Percentiles rank a stretch among this genome's conserved stretches.
These are phyloP conservation scores for Athalia rosae DNA, from an alignment of 2,888 invertebrate genomes.

Conservation along the genomic window DNA sequence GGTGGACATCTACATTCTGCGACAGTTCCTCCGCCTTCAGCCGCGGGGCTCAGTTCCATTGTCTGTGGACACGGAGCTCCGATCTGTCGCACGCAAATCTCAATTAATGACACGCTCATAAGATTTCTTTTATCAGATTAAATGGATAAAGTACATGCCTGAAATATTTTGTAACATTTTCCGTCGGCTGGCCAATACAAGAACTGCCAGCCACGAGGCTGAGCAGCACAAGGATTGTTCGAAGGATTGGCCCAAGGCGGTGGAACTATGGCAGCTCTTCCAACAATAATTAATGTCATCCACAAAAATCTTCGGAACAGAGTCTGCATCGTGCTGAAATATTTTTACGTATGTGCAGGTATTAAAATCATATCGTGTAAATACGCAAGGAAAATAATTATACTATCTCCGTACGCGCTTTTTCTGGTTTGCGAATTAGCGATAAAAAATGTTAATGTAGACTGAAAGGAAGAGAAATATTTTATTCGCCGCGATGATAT, in stretches of 20 bases:
- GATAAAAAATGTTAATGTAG: too few species aligned
- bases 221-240: slow-evolving; percentile 87
- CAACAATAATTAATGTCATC: slow-evolving; percentile 60
- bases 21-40: slow-evolving; percentile 76
- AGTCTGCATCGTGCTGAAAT: slow-evolving; percentile 61
- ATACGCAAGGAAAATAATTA: too few species aligned
- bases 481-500: too few species aligned
- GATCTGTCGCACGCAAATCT: slow-evolving; percentile 68
- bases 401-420: too few species aligned
- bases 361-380: neutral
- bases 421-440: too few species aligned
- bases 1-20: slow-evolving; percentile 91
- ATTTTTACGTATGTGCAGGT: neutral
- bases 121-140: slow-evolving; percentile 16
- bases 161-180: slow-evolving; percentile 91
- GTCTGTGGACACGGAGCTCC: slow-evolving; percentile 90
- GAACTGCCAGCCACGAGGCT: slow-evolving; percentile 89
- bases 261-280: slow-evolving; percentile 82
- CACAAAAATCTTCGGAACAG: slow-evolving; percentile 55
- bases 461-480: too few species aligned
- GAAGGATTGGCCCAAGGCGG: slow-evolving; percentile 91
- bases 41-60: slow-evolving; percentile 85
- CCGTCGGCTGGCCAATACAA: slow-evolving; percentile 89
- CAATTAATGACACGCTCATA: slow-evolving; percentile 23
- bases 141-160: slow-evolving; percentile 73